Percentiles rank a stretch among this genome's conserved stretches.
phyloP scores from a whole-genome alignment of 2,113 vertebrate species.

The Nymphicus hollandicus region DNA sequence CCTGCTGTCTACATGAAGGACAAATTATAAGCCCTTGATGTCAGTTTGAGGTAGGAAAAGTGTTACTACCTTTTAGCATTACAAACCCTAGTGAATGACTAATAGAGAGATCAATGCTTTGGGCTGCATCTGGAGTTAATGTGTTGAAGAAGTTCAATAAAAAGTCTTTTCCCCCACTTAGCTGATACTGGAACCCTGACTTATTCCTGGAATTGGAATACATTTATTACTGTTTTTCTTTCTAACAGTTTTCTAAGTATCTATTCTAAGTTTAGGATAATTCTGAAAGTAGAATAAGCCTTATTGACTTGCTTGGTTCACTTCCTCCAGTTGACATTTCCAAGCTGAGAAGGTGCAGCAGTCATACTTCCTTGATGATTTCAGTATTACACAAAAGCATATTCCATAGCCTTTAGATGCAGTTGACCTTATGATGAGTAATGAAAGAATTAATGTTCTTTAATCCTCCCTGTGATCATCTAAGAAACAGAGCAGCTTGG shows the following conservation, averaged over 20 bases:
- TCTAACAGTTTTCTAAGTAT: neutral
- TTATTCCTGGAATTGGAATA: neutral
- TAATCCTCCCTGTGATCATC: neutral
- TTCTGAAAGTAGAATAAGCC: neutral
- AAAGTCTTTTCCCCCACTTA: neutral
- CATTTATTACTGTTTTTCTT: neutral
- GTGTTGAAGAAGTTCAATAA: neutral
- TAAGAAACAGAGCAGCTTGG: neutral
- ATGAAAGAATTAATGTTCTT: neutral
- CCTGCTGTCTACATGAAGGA: neutral
- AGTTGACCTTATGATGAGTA: neutral
- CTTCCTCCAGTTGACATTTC: neutral
- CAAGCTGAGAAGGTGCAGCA: neutral
- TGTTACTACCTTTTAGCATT: neutral
- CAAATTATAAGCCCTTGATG: neutral
- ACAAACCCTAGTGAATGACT: neutral
- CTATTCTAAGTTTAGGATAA: neutral
- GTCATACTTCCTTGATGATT: neutral
- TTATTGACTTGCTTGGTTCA: neutral
- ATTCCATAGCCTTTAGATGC: neutral
- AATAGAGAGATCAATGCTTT: neutral
- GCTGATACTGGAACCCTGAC: neutral
- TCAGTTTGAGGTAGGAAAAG: neutral
- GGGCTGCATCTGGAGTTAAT: neutral
- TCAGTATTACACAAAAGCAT: neutral